Conservation (phyloP, 2,888 invertebrate genomes). For the Erynnis tages region DNA sequence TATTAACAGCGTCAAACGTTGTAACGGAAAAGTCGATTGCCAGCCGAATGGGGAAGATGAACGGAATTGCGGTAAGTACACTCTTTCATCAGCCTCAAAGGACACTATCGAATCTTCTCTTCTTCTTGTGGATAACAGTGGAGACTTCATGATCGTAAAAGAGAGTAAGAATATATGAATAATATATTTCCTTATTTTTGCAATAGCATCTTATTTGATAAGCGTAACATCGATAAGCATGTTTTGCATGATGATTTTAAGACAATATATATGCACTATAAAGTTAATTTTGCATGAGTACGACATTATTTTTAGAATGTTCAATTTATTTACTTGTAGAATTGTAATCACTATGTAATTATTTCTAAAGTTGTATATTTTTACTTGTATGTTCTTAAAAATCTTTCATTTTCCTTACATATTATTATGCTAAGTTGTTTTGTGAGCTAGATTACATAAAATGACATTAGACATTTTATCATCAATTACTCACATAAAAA, state of each 20-base stretch:
- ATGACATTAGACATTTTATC: no score
- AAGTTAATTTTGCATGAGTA: not conserved
- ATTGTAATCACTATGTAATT: no score
- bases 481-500: no score
- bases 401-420: no score
- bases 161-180: constrained; percentile 11
- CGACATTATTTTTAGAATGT: no score
- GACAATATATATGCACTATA: not conserved
- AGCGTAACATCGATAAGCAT: not conserved
- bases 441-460: no score
- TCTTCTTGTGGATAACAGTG: constrained; percentile 24
- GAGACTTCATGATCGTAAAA: not conserved
- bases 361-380: no score
- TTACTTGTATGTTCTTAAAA: no score
- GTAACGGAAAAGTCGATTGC: constrained; percentile 84
- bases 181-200: not conserved
- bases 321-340: no score
- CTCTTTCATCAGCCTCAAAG: no score
- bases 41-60: constrained; percentile 83
- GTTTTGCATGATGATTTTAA: not conserved
- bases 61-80: constrained; percentile 73
- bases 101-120: constrained; percentile 13
- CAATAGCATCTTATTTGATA: not conserved
- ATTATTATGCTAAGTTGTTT: no score
- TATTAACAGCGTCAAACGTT: constrained; percentile 82